A percentile compares a stretch with the other conserved stretches of the same genome.
These are phyloP conservation scores for Epirrhoe alternata DNA, from an alignment of 2,888 invertebrate species.

Conservation along the genomic window DNA sequence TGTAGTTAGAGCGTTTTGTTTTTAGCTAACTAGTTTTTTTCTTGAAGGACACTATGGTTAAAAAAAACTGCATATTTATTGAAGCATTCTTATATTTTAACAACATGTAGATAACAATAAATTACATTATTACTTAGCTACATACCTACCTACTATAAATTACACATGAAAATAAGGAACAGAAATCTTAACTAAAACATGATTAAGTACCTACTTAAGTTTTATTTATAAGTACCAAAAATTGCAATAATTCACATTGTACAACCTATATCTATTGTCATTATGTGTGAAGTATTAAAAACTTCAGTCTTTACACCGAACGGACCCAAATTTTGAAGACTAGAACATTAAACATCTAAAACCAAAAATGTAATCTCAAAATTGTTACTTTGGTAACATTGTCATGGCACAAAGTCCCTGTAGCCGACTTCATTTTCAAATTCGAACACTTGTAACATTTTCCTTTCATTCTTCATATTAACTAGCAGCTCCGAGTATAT, in stretches of 20 bases:
- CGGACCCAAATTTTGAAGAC: constrained; percentile 61
- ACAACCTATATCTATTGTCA: constrained; percentile 41
- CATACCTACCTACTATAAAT: constrained; percentile 45
- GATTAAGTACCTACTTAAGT: constrained; percentile 19
- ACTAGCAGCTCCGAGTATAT: constrained; percentile 22
- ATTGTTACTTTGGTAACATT: constrained; percentile 79
- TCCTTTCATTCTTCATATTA: constrained; percentile 40
- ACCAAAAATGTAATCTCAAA: constrained; percentile 65
- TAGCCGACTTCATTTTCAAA: constrained; percentile 22
- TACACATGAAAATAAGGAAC: constrained; percentile 73
- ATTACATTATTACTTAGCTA: constrained; percentile 54
- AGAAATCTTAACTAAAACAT: constrained; percentile 52
- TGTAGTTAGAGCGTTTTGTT: too few species aligned
- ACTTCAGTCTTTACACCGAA: constrained; percentile 66
- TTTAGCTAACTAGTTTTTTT: too few species aligned
- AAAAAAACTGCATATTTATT: constrained; percentile 54
- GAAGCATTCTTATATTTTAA: constrained; percentile 72
- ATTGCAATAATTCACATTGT: constrained; percentile 35
- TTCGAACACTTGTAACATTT: constrained; percentile 14
- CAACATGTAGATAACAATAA: constrained; percentile 77
- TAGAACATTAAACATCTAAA: constrained; percentile 61
- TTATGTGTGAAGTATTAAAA: constrained; percentile 36
- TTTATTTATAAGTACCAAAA: constrained; percentile 19
- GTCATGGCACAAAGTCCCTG: constrained; percentile 70
- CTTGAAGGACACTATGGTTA: too few species aligned